Conservation (phyloP, 1,140 invertebrate genomes). For the Drosophila busckii region DNA sequence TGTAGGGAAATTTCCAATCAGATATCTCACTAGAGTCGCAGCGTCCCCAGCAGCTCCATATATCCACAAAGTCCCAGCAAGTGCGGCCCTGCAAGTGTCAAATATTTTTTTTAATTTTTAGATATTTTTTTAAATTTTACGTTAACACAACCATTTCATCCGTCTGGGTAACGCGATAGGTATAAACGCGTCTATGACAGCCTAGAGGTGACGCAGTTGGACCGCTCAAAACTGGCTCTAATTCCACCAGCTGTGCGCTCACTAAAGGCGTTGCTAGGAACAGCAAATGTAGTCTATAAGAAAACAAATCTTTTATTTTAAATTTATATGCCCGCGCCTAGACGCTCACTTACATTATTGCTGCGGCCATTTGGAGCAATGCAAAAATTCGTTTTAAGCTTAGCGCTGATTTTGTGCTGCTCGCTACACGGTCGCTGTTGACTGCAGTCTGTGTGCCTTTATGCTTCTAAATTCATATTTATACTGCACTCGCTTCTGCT, state of each 20-base stretch:
- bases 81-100: slow-evolving; percentile 51
- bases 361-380: too few species aligned
- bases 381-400: too few species aligned
- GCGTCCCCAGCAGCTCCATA: slow-evolving; percentile 89
- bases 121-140: too few species aligned
- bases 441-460: too few species aligned
- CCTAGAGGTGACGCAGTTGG: slow-evolving; percentile 68
- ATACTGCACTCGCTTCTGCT: too few species aligned
- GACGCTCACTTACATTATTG: slow-evolving; percentile 1
- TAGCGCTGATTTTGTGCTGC: too few species aligned
- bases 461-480: too few species aligned
- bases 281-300: slow-evolving; percentile 14
- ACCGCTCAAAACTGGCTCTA: slow-evolving; percentile 53
- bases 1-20: slow-evolving; percentile 92
- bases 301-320: not conserved
- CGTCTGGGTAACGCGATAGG: slow-evolving; percentile 76
- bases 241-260: slow-evolving; percentile 45
- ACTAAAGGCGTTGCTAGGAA: slow-evolving; percentile 5
- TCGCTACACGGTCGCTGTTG: too few species aligned
- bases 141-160: too few species aligned
- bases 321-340: not conserved
- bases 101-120: too few species aligned
- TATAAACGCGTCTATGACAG: slow-evolving; percentile 79
- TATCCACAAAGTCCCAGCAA: slow-evolving; percentile 83
- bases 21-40: slow-evolving; percentile 92